Base-by-base conservation (phyloP, 2,113 vertebrate genomes). In the Oreamnos americanus region DNA sequence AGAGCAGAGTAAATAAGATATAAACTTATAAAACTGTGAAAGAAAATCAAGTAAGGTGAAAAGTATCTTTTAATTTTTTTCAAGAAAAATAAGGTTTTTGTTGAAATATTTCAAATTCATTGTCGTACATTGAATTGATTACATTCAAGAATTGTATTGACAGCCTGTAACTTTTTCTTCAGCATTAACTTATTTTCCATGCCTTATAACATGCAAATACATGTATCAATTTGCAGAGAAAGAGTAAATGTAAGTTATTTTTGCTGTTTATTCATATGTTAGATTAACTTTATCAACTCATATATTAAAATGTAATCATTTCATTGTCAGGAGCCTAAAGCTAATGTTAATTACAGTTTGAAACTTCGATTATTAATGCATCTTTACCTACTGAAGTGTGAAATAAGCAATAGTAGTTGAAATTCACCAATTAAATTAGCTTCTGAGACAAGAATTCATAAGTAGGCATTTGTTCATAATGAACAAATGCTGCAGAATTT, bases 391-490 rank as follows among this genome's bases (percentile, higher is more conserved):
- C 91, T 97, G 98, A 98, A 98, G 98, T 98, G 98, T 99, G 99
- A 99, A 99, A 99, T 99, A 99, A 99, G 98, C 98, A 98, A 98
- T 98, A 98, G 99, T 99, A 98, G 98, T 98, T 99, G 98, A 96
- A 98, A 98, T 98, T 97, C 97, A 99, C 99, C 99, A 99, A 99
- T 99, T 98, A 98, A 99, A 99, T 98, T 99, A 99, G 97, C 96
- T 97, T 98, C 94, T 98, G 98, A 98, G 98, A 98, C 98, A 98
- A 96, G 98, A 99, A 99, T 99, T 98, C 97, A 49, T 98, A 99
- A 99, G 97, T 47, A 99, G 97, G 87, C 58, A 83, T 97, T 92
- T 96, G 49, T 91, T 88, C 92, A 43, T 49, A 5, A 55, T 92
- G 94, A 97, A 96, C n/a, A 78, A 94, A 90, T 86, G 84, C 58